phyloP scores from a whole-genome alignment of 1,140 invertebrate genomes.

The Cotesia vestalis region DNA sequence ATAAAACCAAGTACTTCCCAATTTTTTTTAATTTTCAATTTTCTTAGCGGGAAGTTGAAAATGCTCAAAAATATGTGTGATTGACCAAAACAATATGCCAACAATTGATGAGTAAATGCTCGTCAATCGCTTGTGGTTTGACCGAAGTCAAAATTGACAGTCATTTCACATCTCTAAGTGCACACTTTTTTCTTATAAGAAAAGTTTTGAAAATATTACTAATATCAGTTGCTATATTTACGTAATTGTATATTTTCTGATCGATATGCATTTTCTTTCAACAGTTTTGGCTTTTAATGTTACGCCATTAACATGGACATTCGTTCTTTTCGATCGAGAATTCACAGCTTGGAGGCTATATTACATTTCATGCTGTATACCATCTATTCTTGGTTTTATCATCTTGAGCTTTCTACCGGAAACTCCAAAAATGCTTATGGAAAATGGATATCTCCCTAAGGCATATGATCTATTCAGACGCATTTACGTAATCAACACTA shows the following conservation, averaged over 20 bases:
- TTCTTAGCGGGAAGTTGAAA: no score
- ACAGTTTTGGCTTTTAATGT: slow-evolving; percentile 67
- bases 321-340: slow-evolving; percentile 50
- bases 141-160: no score
- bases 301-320: slow-evolving; percentile 60
- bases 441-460: slow-evolving; percentile 55
- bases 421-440: slow-evolving; percentile 70
- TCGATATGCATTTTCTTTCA: slow-evolving; percentile 34
- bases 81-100: no score
- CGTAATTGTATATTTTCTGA: neutral
- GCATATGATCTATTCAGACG: slow-evolving; percentile 58
- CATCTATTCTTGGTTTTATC: slow-evolving; percentile 53
- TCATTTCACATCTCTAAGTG: no score
- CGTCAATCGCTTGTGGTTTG: no score
- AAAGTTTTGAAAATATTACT: neutral
- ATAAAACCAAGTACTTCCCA: no score
- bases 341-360: slow-evolving; percentile 71
- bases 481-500: slow-evolving; percentile 62
- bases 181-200: neutral
- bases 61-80: no score
- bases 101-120: no score
- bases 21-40: no score
- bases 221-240: neutral
- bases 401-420: slow-evolving; percentile 54
- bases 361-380: slow-evolving; percentile 60